These are phyloP conservation scores for Temnothorax unifasciatus DNA, from an alignment of 2,888 invertebrate species.

Conservation along the genomic window DNA sequence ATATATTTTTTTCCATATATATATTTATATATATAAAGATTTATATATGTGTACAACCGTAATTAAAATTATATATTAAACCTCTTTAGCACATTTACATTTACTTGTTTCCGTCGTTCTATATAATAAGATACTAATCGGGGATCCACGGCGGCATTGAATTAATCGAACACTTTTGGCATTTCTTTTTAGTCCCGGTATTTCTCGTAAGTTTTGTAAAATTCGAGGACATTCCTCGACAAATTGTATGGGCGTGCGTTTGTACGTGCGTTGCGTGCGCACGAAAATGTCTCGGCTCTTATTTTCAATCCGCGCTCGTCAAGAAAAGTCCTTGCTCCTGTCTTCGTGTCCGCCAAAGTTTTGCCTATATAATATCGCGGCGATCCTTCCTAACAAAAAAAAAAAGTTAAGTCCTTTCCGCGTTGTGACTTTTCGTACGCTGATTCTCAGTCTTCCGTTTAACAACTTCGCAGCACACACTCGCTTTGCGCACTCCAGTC, in stretches of 20 bases:
- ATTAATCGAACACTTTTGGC: conserved; percentile 79
- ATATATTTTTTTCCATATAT: conserved; percentile 34
- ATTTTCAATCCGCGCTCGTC: conserved; percentile 16
- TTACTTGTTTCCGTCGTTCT: conserved; percentile 51
- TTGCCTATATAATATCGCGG: neutral
- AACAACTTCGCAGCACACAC: conserved; percentile 18
- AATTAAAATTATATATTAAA: conserved; percentile 73
- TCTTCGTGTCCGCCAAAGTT: conserved; percentile 24
- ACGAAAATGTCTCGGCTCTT: conserved; percentile 24
- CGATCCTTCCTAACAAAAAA: conserved; percentile 31
- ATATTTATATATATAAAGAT: conserved; percentile 48
- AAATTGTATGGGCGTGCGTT: conserved; percentile 29
- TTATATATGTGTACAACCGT: conserved; percentile 63
- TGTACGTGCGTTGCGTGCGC: conserved; percentile 44
- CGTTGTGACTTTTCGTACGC: conserved; percentile 28
- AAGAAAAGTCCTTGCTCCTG: conserved; percentile 37
- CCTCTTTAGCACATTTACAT: conserved; percentile 71
- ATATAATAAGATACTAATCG: conserved; percentile 67
- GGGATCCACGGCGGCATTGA: conserved; percentile 74
- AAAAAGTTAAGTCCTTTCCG: conserved; percentile 23
- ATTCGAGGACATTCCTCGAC: conserved; percentile 28
- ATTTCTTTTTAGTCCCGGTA: conserved; percentile 70
- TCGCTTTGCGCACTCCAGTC: conserved; percentile 21
- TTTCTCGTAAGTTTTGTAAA: conserved; percentile 49
- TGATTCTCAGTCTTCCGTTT: conserved; percentile 34